Percentiles rank a stretch among this genome's conserved stretches.
These are phyloP conservation scores for Apotomis betuletana DNA, from an alignment of 2,888 invertebrate genomes.

Conservation along the genomic window DNA sequence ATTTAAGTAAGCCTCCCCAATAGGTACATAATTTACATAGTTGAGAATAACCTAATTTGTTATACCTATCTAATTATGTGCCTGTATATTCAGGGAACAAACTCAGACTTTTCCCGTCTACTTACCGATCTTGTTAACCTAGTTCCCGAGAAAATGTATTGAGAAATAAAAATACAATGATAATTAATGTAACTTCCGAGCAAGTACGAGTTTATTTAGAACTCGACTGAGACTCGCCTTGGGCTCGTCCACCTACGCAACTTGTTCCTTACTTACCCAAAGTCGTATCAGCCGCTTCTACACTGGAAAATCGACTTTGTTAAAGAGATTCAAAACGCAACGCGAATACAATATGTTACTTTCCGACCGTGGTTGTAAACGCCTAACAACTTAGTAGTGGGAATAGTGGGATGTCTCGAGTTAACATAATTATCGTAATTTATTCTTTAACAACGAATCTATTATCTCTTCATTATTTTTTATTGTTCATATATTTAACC, in stretches of 20 bases:
- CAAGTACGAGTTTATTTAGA: slow-evolving; percentile 23
- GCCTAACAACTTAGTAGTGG: slow-evolving; percentile 41
- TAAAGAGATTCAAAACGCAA: background rate
- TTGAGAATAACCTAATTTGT: background rate
- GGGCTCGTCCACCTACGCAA: slow-evolving; percentile 26
- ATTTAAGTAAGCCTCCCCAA: no score
- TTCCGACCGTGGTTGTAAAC: slow-evolving; percentile 7
- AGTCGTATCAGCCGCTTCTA: background rate
- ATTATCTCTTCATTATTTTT: slow-evolving; percentile 47
- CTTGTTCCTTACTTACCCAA: background rate
- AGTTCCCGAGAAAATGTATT: slow-evolving; percentile 8
- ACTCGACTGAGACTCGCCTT: slow-evolving; percentile 12
- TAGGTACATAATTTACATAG: no score
- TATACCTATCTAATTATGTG: background rate
- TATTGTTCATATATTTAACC: slow-evolving; percentile 35
- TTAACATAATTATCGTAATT: slow-evolving; percentile 51
- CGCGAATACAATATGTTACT: background rate
- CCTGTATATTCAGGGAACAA: background rate
- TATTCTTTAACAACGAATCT: slow-evolving; percentile 51
- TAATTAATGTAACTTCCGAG: slow-evolving; percentile 14
- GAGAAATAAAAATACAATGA: background rate
- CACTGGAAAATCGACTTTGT: no score
- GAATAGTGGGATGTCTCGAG: slow-evolving; percentile 44
- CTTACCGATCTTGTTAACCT: slow-evolving; percentile 9
- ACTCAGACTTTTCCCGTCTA: slow-evolving; percentile 10